phyloP scores from a whole-genome alignment of 2,113 vertebrate species.

The Microtus pennsylvanicus region DNA sequence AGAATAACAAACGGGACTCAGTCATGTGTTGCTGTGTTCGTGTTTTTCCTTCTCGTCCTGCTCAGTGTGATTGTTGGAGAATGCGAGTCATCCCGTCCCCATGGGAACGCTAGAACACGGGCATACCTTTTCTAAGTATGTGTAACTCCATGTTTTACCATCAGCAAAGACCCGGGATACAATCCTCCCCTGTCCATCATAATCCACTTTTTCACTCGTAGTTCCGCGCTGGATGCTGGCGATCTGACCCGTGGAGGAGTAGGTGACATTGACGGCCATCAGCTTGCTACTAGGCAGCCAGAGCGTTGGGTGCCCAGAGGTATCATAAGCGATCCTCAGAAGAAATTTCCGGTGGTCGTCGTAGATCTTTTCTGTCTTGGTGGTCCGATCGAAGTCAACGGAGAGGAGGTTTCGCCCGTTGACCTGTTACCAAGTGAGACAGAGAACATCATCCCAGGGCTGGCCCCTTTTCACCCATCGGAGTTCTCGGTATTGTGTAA shows the following conservation, averaged over 20 bases:
- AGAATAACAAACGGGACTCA: conserved; percentile 43
- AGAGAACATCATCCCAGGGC: conserved; percentile 76
- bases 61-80: not conserved
- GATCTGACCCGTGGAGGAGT: conserved; percentile 95
- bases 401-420: conserved; percentile 99
- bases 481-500: conserved; percentile 84
- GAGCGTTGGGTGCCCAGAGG: conserved; percentile 95
- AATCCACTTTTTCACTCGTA: conserved; percentile 94
- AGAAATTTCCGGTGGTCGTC: conserved; percentile 99
- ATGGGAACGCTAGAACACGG: fast-evolving
- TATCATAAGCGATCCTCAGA: conserved; percentile 96
- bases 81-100: not conserved
- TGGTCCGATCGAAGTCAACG: conserved; percentile 97
- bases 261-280: conserved; percentile 97
- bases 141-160: conserved; percentile 99
- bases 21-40: not conserved
- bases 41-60: not conserved
- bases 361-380: conserved; percentile 99
- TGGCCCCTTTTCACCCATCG: conserved; percentile 79
- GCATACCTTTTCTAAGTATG: conserved; percentile 96
- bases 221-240: conserved; percentile 96
- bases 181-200: conserved; percentile 95
- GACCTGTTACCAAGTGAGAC: conserved; percentile 90
- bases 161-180: conserved; percentile 96
- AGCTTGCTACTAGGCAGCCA: conserved; percentile 99